Evolutionary conservation across 2,113 vertebrate species (phyloP), one percentile per base, ranked within the genome.

Genomic region (Amblyornis subalaris): DNA sequence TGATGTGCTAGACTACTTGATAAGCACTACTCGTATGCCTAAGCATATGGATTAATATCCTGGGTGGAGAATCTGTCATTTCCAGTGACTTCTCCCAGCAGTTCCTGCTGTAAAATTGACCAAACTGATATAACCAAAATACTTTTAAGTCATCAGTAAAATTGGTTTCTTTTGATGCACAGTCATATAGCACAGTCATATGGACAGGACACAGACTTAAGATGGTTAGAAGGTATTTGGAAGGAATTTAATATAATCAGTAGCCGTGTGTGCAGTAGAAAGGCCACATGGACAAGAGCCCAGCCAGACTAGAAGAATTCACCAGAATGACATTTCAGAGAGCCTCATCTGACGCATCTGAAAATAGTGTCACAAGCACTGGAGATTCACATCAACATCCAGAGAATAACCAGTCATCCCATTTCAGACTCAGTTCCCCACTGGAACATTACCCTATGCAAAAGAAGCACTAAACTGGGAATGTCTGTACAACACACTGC

Each of bases 31-130:
- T 75, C 33, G 40, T 82, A 72, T 48, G 55, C 45, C 36, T 72
- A 75, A 91, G 48, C 66, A 48, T 69, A 87, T 19, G 47, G 74
- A 75, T 91, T 94, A 84, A 94, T 78, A 91, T 40, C 65, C 40
- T 69, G 44, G 25, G 25, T 85, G 66, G n/a, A 96, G n/a, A 61
- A 94, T 5, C 45, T 91, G 74, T 79, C 92, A 85, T 82, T 94
- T 93, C 38, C 81, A 96, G 45, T 57, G 54, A 94, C 48, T 89
- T 79, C 62, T 50, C 70, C 40, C 62, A 79, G 81, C 58, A 94
- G 45, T 35, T 85, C 62, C 42, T 78, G 22, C 48, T 79, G 15
- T 42, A 89, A 91, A 93, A 85, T 24, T 88, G 57, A 79, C 58
- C 47, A 78, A 87, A 75, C 10, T 60, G 33, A 77, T 81, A 23